A percentile compares a stretch with the other conserved stretches of the same genome.
phyloP scores from a whole-genome alignment of 2,888 invertebrate species.

The Mimumesa dahlbomi region DNA sequence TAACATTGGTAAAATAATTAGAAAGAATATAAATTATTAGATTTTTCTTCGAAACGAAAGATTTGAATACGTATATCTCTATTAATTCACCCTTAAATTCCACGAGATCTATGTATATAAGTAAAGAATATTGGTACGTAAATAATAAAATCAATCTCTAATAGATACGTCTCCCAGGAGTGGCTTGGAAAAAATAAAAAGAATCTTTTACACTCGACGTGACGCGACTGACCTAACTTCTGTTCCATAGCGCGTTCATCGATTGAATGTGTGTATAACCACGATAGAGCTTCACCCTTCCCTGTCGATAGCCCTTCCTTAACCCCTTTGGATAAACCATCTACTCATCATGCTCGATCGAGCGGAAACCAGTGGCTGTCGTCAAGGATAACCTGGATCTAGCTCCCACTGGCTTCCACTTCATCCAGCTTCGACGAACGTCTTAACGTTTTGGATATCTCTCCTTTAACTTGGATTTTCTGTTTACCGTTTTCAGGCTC shows the following conservation, averaged over 20 bases:
- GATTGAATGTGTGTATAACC: conserved; percentile 24
- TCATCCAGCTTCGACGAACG: conserved; percentile 21
- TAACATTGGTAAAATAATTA: too few species aligned
- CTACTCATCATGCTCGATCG: conserved; percentile 57
- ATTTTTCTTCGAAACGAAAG: too few species aligned
- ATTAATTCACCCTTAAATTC: too few species aligned
- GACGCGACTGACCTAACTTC: conserved; percentile 22
- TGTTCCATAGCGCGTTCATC: conserved; percentile 13
- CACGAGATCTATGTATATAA: too few species aligned
- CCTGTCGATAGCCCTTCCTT: conserved; percentile 31
- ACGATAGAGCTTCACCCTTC: conserved; percentile 15
- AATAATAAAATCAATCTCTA: too few species aligned
- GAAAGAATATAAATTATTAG: too few species aligned
- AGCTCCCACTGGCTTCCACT: conserved; percentile 22
- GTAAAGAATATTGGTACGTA: too few species aligned
- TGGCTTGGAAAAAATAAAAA: too few species aligned
- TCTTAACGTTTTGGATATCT: neutral
- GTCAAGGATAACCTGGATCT: conserved; percentile 56
- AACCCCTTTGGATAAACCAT: conserved; percentile 50
- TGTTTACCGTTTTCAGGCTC: conserved; percentile 60
- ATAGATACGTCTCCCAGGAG: neutral
- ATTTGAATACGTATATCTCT: too few species aligned
- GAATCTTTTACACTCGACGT: conserved; percentile 10
- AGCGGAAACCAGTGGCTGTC: conserved; percentile 59
- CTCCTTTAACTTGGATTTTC: conserved; percentile 2